Conservation (phyloP, 92 coral and sea anemone species). For the Plumapathes pennacea region DNA sequence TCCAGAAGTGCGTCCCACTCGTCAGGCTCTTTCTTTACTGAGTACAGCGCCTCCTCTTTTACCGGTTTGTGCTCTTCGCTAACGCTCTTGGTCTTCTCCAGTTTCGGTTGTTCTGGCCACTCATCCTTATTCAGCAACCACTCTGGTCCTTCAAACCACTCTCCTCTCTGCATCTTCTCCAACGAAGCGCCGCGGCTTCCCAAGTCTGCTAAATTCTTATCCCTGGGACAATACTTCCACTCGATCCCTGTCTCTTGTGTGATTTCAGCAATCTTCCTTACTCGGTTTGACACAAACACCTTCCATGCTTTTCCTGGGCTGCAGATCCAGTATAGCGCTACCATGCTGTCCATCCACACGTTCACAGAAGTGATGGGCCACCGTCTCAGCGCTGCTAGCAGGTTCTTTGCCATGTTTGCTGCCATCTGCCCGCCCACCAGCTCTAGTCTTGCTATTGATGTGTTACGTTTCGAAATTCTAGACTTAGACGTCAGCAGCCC, state of each 20-base stretch:
- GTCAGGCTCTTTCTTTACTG: slow-evolving; percentile 15
- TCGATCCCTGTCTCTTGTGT: slow-evolving; percentile 24
- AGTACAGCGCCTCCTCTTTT: slow-evolving; percentile 10
- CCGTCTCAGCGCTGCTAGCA: slow-evolving; percentile 17
- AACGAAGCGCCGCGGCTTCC: slow-evolving; percentile 63
- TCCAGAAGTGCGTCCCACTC: slow-evolving; percentile 38
- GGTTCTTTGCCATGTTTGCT: slow-evolving; percentile 42
- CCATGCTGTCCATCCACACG: slow-evolving; percentile 56
- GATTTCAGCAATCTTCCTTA: slow-evolving; percentile 56
- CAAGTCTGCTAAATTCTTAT: slow-evolving; percentile 56
- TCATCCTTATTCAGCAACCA: slow-evolving; percentile 45
- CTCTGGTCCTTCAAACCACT: slow-evolving; percentile 57
- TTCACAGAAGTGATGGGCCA: slow-evolving; percentile 31
- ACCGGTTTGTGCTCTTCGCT: slow-evolving; percentile 19
- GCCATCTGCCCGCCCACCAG: slow-evolving; percentile 50
- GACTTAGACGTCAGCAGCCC: slow-evolving; percentile 58
- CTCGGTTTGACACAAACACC: slow-evolving; percentile 51
- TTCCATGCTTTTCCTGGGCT: slow-evolving; percentile 62
- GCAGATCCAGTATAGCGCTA: slow-evolving; percentile 59
- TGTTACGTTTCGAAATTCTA: slow-evolving; percentile 49
- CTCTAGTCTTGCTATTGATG: slow-evolving; percentile 44
- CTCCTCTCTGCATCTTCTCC: slow-evolving; percentile 46
- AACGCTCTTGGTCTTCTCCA: slow-evolving; percentile 17
- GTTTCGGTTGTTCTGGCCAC: slow-evolving; percentile 65
- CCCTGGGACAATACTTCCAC: slow-evolving; percentile 68